A percentile compares a stretch with the other conserved stretches of the same genome.
These are phyloP conservation scores for Otis tarda DNA, from an alignment of 2,113 vertebrate genomes.

Conservation along the genomic window DNA sequence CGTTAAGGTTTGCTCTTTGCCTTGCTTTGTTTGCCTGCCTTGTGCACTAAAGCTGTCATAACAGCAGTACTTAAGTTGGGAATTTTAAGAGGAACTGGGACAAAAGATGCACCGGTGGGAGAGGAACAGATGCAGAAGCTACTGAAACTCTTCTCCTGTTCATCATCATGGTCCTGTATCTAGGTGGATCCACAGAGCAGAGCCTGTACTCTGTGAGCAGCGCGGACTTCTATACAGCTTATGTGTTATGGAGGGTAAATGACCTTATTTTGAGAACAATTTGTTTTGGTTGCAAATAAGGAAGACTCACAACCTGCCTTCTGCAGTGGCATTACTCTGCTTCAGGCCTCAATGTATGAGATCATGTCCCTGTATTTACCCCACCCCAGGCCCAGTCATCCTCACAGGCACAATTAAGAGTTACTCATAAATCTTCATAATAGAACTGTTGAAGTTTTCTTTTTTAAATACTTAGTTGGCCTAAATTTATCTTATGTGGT, in stretches of 20 bases:
- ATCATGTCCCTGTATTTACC: not conserved
- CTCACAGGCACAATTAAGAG: not conserved
- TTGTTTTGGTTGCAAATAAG: not conserved
- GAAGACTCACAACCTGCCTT: not conserved
- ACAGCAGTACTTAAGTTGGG: not conserved
- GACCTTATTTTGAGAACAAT: not conserved
- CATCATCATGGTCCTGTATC: not conserved
- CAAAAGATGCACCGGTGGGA: not conserved
- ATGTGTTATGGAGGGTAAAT: not conserved
- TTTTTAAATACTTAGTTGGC: not conserved
- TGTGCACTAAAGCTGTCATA: not conserved
- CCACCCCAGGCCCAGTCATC: not conserved
- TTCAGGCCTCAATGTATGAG: not conserved
- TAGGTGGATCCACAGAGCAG: not conserved
- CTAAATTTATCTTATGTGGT: not conserved
- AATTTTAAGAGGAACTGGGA: not conserved
- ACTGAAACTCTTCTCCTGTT: not conserved
- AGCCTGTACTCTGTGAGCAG: rapidly evolving
- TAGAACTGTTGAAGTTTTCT: not conserved
- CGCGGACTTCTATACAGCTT: rapidly evolving
- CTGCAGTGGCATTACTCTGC: not conserved
- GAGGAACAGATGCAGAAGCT: not conserved
- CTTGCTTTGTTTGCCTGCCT: not conserved
- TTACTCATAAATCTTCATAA: not conserved
- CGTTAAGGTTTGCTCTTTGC: not conserved